Percentiles rank a stretch among this genome's conserved stretches.
These are phyloP conservation scores for Saturnia japonica DNA, from an alignment of 2,888 invertebrate genomes.

Conservation along the genomic window DNA sequence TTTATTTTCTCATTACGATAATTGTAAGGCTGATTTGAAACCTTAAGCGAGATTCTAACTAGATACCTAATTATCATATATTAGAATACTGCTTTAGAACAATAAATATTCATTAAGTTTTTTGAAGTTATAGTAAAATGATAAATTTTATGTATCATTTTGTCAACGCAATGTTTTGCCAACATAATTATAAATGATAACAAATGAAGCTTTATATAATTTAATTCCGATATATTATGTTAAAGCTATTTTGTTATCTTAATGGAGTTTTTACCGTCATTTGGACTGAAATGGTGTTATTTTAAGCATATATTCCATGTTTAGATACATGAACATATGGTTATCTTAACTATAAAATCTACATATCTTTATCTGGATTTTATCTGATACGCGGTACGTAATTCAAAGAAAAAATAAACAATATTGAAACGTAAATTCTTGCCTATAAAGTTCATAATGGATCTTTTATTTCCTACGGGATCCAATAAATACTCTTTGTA, in stretches of 20 bases:
- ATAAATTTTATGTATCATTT: background rate
- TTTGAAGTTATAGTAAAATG: background rate
- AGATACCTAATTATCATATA: slow-evolving; percentile 49
- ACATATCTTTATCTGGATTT: slow-evolving; percentile 23
- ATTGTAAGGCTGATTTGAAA: slow-evolving; percentile 53
- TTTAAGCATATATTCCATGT: slow-evolving; percentile 19
- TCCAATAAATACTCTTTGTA: slow-evolving; percentile 24
- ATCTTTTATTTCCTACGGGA: background rate
- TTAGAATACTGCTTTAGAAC: background rate
- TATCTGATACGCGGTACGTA: slow-evolving; percentile 12
- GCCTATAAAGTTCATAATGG: slow-evolving; percentile 16
- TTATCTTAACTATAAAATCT: slow-evolving; percentile 36
- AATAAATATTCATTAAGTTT: background rate
- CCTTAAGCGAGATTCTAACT: too few relatives aligned
- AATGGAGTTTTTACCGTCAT: slow-evolving; percentile 23
- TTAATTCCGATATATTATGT: background rate
- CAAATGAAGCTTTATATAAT: background rate
- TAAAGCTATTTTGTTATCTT: slow-evolving; percentile 12
- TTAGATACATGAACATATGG: slow-evolving; percentile 33
- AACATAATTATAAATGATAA: background rate
- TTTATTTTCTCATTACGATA: slow-evolving; percentile 70
- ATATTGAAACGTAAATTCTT: background rate
- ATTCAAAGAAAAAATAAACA: background rate
- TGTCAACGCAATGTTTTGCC: background rate
- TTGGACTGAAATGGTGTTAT: slow-evolving; percentile 28